phyloP scores from a whole-genome alignment of 2,113 vertebrate species.

The Limanda limanda region DNA sequence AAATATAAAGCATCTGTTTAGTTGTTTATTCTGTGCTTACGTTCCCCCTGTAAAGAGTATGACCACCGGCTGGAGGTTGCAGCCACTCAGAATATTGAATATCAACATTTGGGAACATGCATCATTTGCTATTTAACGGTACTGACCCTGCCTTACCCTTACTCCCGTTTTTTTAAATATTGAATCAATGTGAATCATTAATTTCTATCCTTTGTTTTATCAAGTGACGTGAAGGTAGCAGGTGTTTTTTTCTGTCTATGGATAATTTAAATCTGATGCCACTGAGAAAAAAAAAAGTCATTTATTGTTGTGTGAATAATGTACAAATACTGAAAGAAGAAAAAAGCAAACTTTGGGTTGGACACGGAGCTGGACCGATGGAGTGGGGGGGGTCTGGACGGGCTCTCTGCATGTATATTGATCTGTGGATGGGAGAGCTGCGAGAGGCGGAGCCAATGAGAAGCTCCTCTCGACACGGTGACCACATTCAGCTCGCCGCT shows the following conservation, averaged over 20 bases:
- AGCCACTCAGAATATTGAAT: neutral
- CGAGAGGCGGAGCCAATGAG: conserved; percentile 47
- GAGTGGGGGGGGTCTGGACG: neutral
- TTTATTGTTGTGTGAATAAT: conserved; percentile 84
- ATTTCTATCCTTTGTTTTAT: conserved; percentile 32
- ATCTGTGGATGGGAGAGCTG: conserved; percentile 66
- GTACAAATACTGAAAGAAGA: conserved; percentile 78
- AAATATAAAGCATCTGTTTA: neutral
- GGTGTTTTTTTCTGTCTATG: conserved; percentile 70
- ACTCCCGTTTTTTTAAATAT: conserved; percentile 1
- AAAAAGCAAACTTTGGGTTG: conserved; percentile 64
- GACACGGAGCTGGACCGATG: conserved; percentile 68
- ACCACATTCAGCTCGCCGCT: conserved; percentile 48
- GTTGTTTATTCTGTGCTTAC: conserved; percentile 27
- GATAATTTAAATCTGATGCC: conserved; percentile 82
- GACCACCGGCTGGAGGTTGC: conserved; percentile 31
- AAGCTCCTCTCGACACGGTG: conserved; percentile 50
- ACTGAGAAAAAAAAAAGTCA: conserved; percentile 77
- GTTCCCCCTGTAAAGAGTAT: conserved; percentile 48
- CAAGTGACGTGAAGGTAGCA: conserved; percentile 81
- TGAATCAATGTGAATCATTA: conserved; percentile 60
- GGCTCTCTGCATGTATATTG: conserved; percentile 79
- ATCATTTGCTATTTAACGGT: conserved; percentile 63
- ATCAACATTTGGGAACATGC: conserved; percentile 36
- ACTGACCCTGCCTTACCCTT: conserved; percentile 58